Conservation (phyloP, 2,888 invertebrate species). For the Synanthedon andrenaeformis region DNA sequence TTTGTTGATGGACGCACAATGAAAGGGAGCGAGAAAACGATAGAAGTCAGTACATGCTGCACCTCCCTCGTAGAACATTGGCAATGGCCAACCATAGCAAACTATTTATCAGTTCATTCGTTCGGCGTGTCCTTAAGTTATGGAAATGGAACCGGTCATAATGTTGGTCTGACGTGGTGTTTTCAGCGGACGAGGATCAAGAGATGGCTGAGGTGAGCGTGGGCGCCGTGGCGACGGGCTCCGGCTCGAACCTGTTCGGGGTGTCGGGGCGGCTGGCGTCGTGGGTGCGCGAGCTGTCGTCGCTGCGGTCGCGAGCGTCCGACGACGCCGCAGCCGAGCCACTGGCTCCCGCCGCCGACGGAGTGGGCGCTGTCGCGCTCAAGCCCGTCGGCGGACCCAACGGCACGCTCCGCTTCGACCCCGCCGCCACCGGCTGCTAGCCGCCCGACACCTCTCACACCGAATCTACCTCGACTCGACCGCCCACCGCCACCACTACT, state of each 20-base stretch:
- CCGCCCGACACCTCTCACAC: constrained; percentile 3
- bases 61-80: no score
- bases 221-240: constrained; percentile 60
- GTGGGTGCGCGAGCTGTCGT: constrained; percentile 63
- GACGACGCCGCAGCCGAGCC: constrained; percentile 26
- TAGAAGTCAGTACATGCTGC: no score
- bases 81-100: no score
- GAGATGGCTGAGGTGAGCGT: constrained; percentile 54
- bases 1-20: no score
- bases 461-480: constrained; percentile 16
- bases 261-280: constrained; percentile 62
- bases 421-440: constrained; percentile 8
- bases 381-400: constrained; percentile 23
- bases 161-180: not conserved
- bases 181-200: constrained; percentile 45
- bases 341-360: constrained; percentile 46
- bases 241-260: constrained; percentile 63
- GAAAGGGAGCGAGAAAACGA: no score
- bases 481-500: constrained; percentile 10
- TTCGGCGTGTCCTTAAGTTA: no score
- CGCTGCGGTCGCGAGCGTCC: constrained; percentile 29
- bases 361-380: constrained; percentile 28
- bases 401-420: constrained; percentile 28
- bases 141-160: no score
- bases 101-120: no score